Conservation (phyloP, 2,888 invertebrate genomes). For the Ochropacha duplaris region DNA sequence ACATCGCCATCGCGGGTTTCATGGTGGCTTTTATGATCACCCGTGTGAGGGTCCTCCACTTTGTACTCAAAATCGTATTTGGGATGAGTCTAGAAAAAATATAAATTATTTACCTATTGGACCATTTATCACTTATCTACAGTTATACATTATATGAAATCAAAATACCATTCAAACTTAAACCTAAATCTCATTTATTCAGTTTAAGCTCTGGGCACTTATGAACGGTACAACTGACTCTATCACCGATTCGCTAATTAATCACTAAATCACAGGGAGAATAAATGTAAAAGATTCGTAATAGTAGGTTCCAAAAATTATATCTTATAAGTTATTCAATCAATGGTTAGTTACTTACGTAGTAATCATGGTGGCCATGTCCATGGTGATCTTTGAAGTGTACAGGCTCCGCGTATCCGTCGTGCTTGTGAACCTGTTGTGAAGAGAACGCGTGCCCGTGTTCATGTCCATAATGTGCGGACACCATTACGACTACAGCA, state of each 20-base stretch:
- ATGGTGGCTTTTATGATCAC: conserved; percentile 71
- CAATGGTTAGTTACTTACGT: conserved; percentile 23
- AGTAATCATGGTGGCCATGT: conserved; percentile 33
- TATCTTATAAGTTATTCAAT: neutral
- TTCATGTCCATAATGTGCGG: conserved; percentile 20
- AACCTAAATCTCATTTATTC: too few relatives aligned
- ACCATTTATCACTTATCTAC: too few relatives aligned
- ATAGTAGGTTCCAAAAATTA: too few relatives aligned
- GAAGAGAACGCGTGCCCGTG: conserved; percentile 39
- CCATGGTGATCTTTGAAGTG: conserved; percentile 22
- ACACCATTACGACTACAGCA: conserved; percentile 20
- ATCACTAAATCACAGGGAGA: too few relatives aligned
- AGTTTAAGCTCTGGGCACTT: too few relatives aligned
- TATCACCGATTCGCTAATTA: too few relatives aligned
- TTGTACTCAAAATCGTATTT: conserved; percentile 62
- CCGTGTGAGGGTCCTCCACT: conserved; percentile 73
- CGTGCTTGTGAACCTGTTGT: conserved; percentile 39
- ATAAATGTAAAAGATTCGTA: too few relatives aligned
- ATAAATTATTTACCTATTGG: neutral
- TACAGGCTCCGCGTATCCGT: conserved; percentile 35
- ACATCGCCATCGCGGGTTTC: conserved; percentile 55
- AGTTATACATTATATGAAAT: too few relatives aligned
- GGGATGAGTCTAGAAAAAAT: conserved; percentile 52
- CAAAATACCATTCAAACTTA: too few relatives aligned
- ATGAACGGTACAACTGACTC: too few relatives aligned